These are phyloP conservation scores for Tupaia tana DNA, from an alignment of 2,113 vertebrate genomes.

Conservation along the genomic window DNA sequence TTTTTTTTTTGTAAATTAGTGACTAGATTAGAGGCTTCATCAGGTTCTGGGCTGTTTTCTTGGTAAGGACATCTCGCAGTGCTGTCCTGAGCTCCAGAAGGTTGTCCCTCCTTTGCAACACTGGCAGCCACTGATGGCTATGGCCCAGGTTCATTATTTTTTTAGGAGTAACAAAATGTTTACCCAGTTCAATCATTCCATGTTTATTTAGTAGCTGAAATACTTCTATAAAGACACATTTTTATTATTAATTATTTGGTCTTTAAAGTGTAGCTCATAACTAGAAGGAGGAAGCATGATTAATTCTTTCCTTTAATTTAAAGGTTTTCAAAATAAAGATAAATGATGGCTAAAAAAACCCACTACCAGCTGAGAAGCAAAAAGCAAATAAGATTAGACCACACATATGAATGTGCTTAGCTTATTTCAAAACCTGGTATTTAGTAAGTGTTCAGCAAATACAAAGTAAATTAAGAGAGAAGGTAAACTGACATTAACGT, in stretches of 20 bases:
- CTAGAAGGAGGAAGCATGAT: neutral
- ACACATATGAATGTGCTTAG: neutral
- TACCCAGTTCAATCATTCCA: neutral
- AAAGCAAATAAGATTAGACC: neutral
- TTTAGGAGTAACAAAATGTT: neutral
- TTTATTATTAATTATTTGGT: neutral
- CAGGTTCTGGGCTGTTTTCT: neutral
- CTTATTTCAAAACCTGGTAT: neutral
- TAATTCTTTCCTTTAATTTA: neutral
- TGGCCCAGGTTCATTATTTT: neutral
- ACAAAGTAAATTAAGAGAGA: neutral
- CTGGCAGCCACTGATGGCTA: neutral
- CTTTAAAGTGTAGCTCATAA: neutral
- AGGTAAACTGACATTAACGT: neutral
- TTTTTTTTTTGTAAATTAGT: neutral
- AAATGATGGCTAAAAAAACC: neutral
- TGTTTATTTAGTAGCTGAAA: neutral
- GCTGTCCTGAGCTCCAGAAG: neutral
- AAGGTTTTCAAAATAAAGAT: neutral
- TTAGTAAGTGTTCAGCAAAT: neutral
- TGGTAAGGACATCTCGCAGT: neutral
- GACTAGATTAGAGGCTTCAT: neutral
- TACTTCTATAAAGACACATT: neutral
- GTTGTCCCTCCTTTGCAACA: neutral
- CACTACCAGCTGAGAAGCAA: neutral